Conservation (phyloP, 2,888 invertebrate species). For the Eulithis prunata region DNA sequence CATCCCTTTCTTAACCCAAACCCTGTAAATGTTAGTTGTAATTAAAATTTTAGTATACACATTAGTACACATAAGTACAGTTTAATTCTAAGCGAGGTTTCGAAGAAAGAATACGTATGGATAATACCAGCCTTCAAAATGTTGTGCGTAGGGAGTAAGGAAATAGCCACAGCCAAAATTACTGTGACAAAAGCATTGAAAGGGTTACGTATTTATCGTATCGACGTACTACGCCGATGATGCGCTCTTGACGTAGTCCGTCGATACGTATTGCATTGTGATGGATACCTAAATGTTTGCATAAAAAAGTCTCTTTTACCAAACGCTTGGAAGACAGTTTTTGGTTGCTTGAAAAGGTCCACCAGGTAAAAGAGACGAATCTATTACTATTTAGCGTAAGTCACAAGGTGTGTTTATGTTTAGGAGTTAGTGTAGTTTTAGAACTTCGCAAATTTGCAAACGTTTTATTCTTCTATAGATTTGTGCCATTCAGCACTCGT, state of each 20-base stretch:
- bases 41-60: slow-evolving; percentile 18
- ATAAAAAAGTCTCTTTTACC: slow-evolving; percentile 2
- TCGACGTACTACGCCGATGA: not conserved
- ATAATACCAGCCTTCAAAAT: slow-evolving; percentile 7
- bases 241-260: not conserved
- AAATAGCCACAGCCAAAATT: not conserved
- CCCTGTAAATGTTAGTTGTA: slow-evolving; percentile 19
- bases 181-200: slow-evolving; percentile 1
- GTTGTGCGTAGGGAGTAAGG: slow-evolving; percentile 8
- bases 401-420: not conserved
- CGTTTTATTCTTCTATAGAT: slow-evolving; percentile 5
- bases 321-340: not conserved
- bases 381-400: not conserved
- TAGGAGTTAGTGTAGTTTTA: slow-evolving; percentile 1
- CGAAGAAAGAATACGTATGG: not conserved
- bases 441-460: slow-evolving; percentile 8
- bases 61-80: slow-evolving; percentile 6
- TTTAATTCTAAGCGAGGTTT: slow-evolving; percentile 14
- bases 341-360: too few species aligned
- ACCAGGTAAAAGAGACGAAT: not conserved
- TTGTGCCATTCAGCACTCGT: not conserved
- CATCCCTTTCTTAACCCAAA: not conserved
- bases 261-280: slow-evolving; percentile 6
- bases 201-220: not conserved
- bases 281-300: slow-evolving; percentile 4